Conservation (phyloP, 1,140 invertebrate species). For the Tribolium madens region DNA sequence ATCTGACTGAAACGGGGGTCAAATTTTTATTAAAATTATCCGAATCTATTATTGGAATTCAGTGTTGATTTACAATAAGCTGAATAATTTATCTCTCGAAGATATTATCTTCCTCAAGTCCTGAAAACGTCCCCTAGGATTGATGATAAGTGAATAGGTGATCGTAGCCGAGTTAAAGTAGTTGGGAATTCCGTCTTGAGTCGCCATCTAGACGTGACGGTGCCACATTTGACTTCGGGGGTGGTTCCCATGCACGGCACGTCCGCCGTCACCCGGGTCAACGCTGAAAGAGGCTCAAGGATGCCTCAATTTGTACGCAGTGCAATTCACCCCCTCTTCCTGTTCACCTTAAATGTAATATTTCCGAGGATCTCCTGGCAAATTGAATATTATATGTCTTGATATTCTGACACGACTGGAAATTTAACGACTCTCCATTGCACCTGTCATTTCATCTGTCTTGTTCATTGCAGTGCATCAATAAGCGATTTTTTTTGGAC, state of each 20-base stretch:
- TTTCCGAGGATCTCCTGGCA: slow-evolving; percentile 55
- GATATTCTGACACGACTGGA: slow-evolving; percentile 52
- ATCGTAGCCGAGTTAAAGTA: slow-evolving; percentile 45
- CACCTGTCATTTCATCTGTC: slow-evolving; percentile 18
- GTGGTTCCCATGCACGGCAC: slow-evolving; percentile 50
- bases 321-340: slow-evolving; percentile 51
- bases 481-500: too few species aligned
- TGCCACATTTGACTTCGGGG: slow-evolving; percentile 43
- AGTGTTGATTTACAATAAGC: slow-evolving; percentile 4
- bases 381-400: slow-evolving; percentile 58
- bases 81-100: slow-evolving; percentile 23
- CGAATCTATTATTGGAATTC: slow-evolving; percentile 25
- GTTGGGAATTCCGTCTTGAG: slow-evolving; percentile 46
- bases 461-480: too few species aligned
- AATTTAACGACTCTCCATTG: slow-evolving; percentile 42
- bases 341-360: slow-evolving; percentile 57
- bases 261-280: slow-evolving; percentile 53
- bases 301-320: slow-evolving; percentile 58
- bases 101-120: slow-evolving; percentile 37
- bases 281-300: slow-evolving; percentile 52
- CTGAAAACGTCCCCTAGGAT: slow-evolving; percentile 41
- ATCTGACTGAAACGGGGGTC: slow-evolving; percentile 7
- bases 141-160: slow-evolving; percentile 51
- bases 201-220: slow-evolving; percentile 43
- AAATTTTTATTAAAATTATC: slow-evolving; percentile 30